Evolutionary conservation across 2,113 vertebrate genomes (phyloP), one percentile per base, ranked within the genome.

Genomic region (Recurvirostra avosetta): DNA sequence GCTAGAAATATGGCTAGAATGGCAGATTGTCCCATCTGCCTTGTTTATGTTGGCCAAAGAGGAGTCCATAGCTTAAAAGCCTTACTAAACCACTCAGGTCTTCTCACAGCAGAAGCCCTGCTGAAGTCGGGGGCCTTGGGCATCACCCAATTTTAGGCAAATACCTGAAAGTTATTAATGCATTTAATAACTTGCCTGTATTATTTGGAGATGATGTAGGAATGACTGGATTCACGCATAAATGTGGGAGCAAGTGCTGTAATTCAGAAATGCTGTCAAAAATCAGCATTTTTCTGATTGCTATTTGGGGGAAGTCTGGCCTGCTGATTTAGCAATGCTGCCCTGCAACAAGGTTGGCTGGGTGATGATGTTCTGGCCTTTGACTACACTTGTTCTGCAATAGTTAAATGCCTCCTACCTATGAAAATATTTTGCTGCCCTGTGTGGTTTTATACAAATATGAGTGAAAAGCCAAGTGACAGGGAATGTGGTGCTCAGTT

Each of bases 341-440:
- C n/a, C 67, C 34, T 50, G 68, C 67, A 84, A 38, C 29, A 71
- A 41, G 26, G 38, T 15, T 65, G 45, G 23, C 80, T 67, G 41
- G 13, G 27, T 78, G 63, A 12, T 45, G 8, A 5, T 26, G 88
- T 86, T 65, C 52, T 85, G 58, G 15, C 49, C 59, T 82, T 75
- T 5, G 2, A 6, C 59, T 91, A 77, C 18, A 18, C 40, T 92
- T 83, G 59, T 70, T 88, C 61, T 82, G 34, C 1, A 1, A 11
- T 8, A 25, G 49, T 52, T 92, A 85, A 93, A 86, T 79, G 73
- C 65, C 85, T 95, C 70, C 75, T 94, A 93, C 80, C 47, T 76
- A 19, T 17, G 53, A 84, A 94, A 92, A 89, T 96, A 94, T 88
- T 91, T 91, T 86, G 78, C 83, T 78, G 58, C 73, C 71, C 47